Evolutionary conservation across 2,113 vertebrate species (phyloP).

Genomic region (Micromys minutus): DNA sequence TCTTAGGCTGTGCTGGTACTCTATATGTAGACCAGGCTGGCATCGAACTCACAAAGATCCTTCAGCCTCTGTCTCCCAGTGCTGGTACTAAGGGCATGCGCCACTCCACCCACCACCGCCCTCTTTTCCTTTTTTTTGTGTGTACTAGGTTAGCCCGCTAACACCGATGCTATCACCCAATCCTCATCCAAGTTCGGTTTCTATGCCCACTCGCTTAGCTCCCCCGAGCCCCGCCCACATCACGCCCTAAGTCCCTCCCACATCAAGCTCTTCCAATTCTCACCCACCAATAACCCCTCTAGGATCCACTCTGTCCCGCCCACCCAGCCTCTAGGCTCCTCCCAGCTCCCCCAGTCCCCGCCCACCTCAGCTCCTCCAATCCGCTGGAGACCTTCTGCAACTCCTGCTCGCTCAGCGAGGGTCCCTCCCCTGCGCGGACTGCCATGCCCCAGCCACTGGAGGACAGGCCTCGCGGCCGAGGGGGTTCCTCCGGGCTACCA

Average conservation of each 20-base stretch:
- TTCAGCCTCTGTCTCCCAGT: not conserved
- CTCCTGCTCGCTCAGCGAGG: constrained; percentile 56
- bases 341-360: not conserved
- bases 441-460: constrained; percentile 29
- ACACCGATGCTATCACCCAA: not conserved
- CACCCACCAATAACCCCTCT: not conserved
- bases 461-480: not conserved
- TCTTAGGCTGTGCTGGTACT: not conserved
- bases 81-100: not conserved
- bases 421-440: constrained; percentile 28
- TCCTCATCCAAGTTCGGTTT: not conserved
- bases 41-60: not conserved
- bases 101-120: not conserved
- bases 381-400: constrained; percentile 66
- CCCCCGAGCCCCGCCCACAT: not conserved
- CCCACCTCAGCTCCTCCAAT: constrained; percentile 73
- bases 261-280: not conserved
- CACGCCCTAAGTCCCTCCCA: not conserved
- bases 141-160: not conserved
- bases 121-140: too few relatives aligned
- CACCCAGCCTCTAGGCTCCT: not conserved
- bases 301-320: not conserved
- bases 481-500: constrained; percentile 21
- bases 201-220: not conserved
- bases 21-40: not conserved